Base-by-base conservation (phyloP, 1,140 invertebrate genomes). In the Drosophila sp. region DNA sequence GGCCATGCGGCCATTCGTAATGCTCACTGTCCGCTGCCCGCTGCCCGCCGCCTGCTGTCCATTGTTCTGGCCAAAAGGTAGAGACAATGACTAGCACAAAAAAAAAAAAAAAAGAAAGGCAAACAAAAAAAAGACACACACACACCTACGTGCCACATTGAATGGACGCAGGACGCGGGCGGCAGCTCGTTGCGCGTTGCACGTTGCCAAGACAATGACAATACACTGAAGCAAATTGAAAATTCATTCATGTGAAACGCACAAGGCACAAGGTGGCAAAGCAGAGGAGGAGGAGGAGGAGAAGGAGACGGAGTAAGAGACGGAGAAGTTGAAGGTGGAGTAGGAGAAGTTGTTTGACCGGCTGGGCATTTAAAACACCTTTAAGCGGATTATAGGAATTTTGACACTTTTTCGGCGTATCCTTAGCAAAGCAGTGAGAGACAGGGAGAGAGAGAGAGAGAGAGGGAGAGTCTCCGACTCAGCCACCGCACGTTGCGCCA, bases 381-480 rank as follows among this genome's bases (percentile, higher is more conserved):
- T 83, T 83, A 89, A 89, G 83, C 80, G 83, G 83, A 89, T 89
- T 89, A 89, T 82, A 80, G 64, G 83, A 89, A 83, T 89, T 89
- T 89, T 89, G 83, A 89, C 83, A 89, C 84, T 82, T 89, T 89
- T 89, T 86, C 82, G 83, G 76, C 64, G 69, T 87, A 89, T 83
- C 82, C 83, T 89, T 79, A 72, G 79, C 57, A 43, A 4, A 38
- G 29, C 48, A 8, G 46, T 27, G 9, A 38, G 16, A 70, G 65
- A 62, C 6, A 46, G 13, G 40, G 18, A 29, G 75, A 67, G 14
- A 53, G 11, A 50, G 48, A 32, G 7, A 13, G 13, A 1, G 16
- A 46, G 9, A 11, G 7, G 7, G 13, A 1, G 16, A 46, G 9
- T 7, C 25, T 14, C 48, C 18, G 48, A 32, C n/a, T 9, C 65